Conservation (phyloP, 1,140 invertebrate species). For the Orchesella cincta region DNA sequence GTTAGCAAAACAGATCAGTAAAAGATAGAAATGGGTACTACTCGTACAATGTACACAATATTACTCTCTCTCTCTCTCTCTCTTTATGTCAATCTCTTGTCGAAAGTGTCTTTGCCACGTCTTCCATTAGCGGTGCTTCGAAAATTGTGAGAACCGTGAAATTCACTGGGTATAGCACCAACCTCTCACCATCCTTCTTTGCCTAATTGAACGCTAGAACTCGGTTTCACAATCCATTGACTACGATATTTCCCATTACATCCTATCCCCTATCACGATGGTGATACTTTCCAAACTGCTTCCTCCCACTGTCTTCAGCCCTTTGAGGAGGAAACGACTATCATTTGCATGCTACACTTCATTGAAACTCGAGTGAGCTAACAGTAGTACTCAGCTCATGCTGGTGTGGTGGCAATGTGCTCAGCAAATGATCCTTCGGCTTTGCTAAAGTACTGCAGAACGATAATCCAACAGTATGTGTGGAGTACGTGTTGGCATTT, state of each 20-base stretch:
- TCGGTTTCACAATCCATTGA: slow-evolving; percentile 17
- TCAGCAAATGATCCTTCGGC: not conserved
- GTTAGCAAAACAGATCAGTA: too few species aligned
- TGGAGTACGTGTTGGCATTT: not conserved
- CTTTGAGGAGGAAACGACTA: not conserved
- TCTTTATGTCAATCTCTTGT: not conserved
- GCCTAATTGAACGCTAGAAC: slow-evolving; percentile 19
- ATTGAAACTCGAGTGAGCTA: not conserved
- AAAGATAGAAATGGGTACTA: too few species aligned
- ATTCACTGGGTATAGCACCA: not conserved
- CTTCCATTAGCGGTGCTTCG: not conserved
- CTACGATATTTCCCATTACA: slow-evolving; percentile 14
- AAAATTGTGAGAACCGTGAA: not conserved
- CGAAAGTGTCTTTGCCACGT: too few species aligned
- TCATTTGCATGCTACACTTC: slow-evolving; percentile 13
- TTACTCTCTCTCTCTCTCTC: not conserved
- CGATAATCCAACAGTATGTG: not conserved
- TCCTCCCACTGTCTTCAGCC: not conserved
- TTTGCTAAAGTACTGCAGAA: not conserved
- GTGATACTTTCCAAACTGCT: slow-evolving; percentile 6
- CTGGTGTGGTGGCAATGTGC: not conserved
- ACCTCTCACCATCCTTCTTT: not conserved
- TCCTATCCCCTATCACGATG: not conserved
- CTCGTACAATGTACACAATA: not conserved
- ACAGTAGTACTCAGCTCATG: not conserved